Evolutionary conservation across 2,888 invertebrate species (phyloP), one percentile per base, ranked within the genome.

Genomic region (Ophion slaviceki): DNA sequence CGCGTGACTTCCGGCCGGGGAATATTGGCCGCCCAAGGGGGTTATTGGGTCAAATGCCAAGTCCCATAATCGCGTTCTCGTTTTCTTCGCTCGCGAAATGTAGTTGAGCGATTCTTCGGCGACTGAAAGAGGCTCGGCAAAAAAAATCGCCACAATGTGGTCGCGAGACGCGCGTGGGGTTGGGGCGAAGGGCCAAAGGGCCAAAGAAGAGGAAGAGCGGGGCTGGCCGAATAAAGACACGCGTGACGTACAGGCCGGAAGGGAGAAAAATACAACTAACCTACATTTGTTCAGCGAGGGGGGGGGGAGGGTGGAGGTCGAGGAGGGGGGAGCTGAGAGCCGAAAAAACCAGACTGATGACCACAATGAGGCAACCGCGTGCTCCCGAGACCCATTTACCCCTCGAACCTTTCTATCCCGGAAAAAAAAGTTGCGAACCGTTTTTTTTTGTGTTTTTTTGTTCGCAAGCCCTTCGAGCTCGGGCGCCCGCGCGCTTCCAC

Each of bases 391-490:
- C 84, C 86, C 66, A 76, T 84, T 84, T 81, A 74, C 77, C 76
- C 57, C 71, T 64, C 66, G 36, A n/a, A 47, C 59, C 36, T 24
- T 53, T 57, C 32, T 45, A 14, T 28, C 17, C 47, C 62, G 53
- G 8, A 20, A 78, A 75, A 80, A 76, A 72, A 76, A 83, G 82
- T 82, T 77, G 57, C 83, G 83, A 83, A 83, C 77, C 88, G 87
- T 90, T 90, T 90, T 87, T 24, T 86, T 87, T 74, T 40, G 53
- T 61, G 14, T 61, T 59, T 40, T 77, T 77, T 66, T 77, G 59
- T 87, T 76, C 86, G 66, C 61, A 79, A 87, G 82, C 90, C 86
- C 88, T 90, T 86, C 85, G 87, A 36, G 76, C 53, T 62, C 62
- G 82, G 10, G 88, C 87, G 71, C 20, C 66, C 59, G 71, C 20